Conservation (phyloP, 2,888 invertebrate species). For the Ypsolopha scabrella region DNA sequence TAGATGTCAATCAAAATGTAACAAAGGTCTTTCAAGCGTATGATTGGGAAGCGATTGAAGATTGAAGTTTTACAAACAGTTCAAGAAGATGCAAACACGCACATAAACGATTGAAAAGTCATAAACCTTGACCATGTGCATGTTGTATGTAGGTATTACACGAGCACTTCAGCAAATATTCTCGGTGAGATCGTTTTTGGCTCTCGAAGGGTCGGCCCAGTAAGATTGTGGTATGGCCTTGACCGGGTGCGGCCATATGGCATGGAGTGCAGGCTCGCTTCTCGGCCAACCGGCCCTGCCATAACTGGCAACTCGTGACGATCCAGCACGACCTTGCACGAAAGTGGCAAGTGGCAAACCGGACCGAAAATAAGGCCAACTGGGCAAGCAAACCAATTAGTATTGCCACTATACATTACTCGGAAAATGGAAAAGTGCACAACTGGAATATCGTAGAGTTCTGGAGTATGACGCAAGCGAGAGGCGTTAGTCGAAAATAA, state of each 20-base stretch:
- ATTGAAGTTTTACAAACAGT: neutral
- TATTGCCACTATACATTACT: neutral
- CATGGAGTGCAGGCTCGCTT: constrained; percentile 24
- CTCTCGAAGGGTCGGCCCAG: constrained; percentile 15
- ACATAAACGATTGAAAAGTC: neutral
- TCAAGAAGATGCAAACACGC: neutral
- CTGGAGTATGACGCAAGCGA: constrained; percentile 20
- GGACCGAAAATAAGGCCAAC: constrained; percentile 16
- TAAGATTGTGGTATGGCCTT: constrained; percentile 25
- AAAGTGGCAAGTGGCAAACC: constrained; percentile 19
- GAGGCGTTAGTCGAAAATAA: constrained; percentile 18
- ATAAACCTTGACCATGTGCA: neutral
- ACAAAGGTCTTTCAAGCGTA: neutral
- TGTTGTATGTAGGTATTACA: neutral
- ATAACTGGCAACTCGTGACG: constrained; percentile 33
- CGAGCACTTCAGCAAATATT: no score
- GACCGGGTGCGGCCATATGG: constrained; percentile 45
- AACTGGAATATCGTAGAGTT: neutral
- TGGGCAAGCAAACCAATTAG: constrained; percentile 1
- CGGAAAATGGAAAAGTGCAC: constrained; percentile 1
- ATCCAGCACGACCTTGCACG: constrained; percentile 29
- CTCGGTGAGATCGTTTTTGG: no score
- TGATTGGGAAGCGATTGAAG: neutral
- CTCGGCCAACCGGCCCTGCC: constrained; percentile 24
- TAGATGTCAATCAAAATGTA: neutral